phyloP scores from a whole-genome alignment of 2,113 vertebrate species.

The Macquaria ambigua region DNA sequence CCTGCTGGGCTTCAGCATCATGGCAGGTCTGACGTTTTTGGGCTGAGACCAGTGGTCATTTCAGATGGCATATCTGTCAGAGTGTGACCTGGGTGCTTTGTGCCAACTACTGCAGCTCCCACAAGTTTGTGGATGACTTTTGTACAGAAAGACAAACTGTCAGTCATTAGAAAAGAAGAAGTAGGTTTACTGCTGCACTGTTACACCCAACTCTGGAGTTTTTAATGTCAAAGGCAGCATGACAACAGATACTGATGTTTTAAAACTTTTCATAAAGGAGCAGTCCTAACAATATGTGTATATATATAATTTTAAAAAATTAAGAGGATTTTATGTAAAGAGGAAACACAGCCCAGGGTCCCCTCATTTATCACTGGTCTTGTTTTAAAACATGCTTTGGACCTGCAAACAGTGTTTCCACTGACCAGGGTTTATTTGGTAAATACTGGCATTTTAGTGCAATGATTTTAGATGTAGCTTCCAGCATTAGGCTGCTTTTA shows the following conservation, averaged over 20 bases:
- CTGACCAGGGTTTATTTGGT: neutral
- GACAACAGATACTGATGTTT: conserved; percentile 18
- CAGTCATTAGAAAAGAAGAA: neutral
- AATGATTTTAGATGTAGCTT: conserved; percentile 11
- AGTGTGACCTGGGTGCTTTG: neutral
- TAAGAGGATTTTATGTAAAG: conserved; percentile 21
- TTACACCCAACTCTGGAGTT: neutral
- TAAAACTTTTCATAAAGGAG: conserved; percentile 11
- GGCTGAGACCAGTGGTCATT: conserved; percentile 76
- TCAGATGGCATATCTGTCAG: neutral
- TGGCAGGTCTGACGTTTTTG: conserved; percentile 88
- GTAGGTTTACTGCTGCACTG: neutral
- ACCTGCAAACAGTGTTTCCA: too few species aligned
- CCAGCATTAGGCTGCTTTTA: neutral
- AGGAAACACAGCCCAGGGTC: neutral
- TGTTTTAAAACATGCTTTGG: too few species aligned
- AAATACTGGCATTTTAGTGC: conserved; percentile 8
- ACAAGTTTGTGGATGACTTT: neutral
- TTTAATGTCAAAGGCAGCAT: conserved; percentile 22
- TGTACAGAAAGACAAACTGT: neutral
- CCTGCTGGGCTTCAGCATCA: conserved; percentile 88
- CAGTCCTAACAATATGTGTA: neutral
- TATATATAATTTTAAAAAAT: neutral
- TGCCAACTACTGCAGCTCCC: neutral
- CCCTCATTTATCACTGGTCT: too few species aligned